Base-by-base conservation (phyloP, 2,797 vertebrate species). In the Gambelia wislizenii region DNA sequence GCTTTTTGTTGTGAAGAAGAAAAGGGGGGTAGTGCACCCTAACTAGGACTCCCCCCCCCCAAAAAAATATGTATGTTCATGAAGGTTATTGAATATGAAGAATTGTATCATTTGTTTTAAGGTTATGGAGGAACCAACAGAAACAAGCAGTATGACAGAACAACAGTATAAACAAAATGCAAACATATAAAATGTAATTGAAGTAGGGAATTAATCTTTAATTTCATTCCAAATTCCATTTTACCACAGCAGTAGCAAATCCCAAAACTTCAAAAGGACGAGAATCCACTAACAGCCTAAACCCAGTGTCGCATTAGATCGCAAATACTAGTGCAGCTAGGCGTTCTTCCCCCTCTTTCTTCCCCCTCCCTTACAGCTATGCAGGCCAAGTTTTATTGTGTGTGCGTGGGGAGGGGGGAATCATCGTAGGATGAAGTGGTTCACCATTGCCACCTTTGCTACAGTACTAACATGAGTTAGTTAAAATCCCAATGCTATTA, bases 141-240 rank as follows among this genome's bases (percentile, higher is more conserved):
- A 25, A 77, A 33, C 47, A 42, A 74, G 36, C 16, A 47, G 14
- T 59, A 76, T 42, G 49, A 25, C 49, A 84, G 25, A 74, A 44
- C 64, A 80, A 13, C 69, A 83, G 36, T 78, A 14, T 84, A 79
- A 36, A 87, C 85, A 87, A 54, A n/a, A 70, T 42, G 14, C 64
- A 52, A 44, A 42, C 33, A 18, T 81, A 42, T 78, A 56, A 36
- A 84, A n/a, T 54, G 36, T 67, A 67, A 84, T 33, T 77, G 27
- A 76, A 84, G 33, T 70, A 70, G 75, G 49, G 76, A 84, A 76
- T 56, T 74, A 36, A 79, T 49, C 44, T 39, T 61, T 2, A 0
- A 69, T 90, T 89, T 84, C 1, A 7, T 6, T 56, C 25, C 33
- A 44, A 42, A 86, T 87, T 67, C 85, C 42, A 56, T 49, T 74